Base-by-base conservation (phyloP, 2,888 invertebrate genomes). In the Drosophila prostipennis region DNA sequence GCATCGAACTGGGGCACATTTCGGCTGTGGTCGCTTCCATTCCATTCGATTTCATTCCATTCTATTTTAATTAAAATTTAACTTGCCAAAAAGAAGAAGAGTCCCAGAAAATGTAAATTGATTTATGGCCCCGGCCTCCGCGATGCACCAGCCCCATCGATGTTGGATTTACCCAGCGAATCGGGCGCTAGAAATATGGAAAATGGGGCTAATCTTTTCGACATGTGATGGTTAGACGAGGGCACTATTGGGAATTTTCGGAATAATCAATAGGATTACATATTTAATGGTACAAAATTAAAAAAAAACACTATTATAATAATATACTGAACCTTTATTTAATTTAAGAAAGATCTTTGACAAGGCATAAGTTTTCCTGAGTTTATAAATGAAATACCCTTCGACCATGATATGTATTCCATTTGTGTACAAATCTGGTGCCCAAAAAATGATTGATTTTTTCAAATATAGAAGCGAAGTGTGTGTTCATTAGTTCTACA, bases 21-120 rank as follows among this genome's bases (percentile, higher is more conserved):
- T 34, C 37, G 42, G 37, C 46, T 46, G 29, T 11, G 29, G n/a
- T 49, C 16, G 67, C 36, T 45, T 36, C 14, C 32, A 23, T 26
- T 45, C 8, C 19, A 49, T 55, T 23, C 36, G 45, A 34, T 43
- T 46, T 61, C 51, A 26, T 61, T 76, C 51, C 58, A 79, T 82
- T 81, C 81, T 84, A 81, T 84, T 81, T 81, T 85, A 84, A 81
- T 81, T 84, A 85, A 81, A 83, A 75, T 79, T 77, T 63, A 79
- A 81, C 77, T 81, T 79, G 84, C 80, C 80, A 86, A 86, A 77
- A 51, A 71, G 59, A 40, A 39, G 49, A 29, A 23, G 56, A 46
- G 29, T 11, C 34, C 29, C 37, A 54, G 49, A 42, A 76, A 72
- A 80, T 86, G 64, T 67, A 58, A 59, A 74, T 72, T 84, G 87